Percentiles rank a stretch among this genome's conserved stretches.
These are phyloP conservation scores for Tyrannus savana DNA, from an alignment of 2,113 vertebrate genomes.

Conservation along the genomic window DNA sequence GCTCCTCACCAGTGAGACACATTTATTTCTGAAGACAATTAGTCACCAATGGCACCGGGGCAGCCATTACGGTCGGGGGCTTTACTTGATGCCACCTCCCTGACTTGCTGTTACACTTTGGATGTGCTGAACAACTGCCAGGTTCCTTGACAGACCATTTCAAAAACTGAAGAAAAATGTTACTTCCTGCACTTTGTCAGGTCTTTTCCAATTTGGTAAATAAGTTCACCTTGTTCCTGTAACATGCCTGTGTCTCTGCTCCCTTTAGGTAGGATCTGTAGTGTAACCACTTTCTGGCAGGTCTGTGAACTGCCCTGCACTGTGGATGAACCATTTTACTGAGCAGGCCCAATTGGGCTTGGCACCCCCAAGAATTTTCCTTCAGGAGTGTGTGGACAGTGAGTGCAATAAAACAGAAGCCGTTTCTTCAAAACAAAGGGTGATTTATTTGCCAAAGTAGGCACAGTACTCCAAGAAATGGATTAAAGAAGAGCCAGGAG, in stretches of 20 bases:
- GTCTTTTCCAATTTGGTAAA: not conserved
- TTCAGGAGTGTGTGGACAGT: not conserved
- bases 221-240: not conserved
- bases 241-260: rapidly evolving
- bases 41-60: not conserved
- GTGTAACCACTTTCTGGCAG: not conserved
- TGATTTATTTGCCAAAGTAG: slow-evolving; percentile 4
- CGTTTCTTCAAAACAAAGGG: slow-evolving; percentile 6
- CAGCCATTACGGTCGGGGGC: not conserved
- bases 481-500: not conserved
- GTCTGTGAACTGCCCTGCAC: not conserved
- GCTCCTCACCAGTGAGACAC: rapidly evolving
- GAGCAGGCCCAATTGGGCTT: not conserved
- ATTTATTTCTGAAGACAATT: not conserved
- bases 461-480: not conserved
- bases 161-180: not conserved
- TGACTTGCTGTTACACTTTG: not conserved
- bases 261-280: not conserved
- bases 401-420: not conserved
- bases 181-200: not conserved
- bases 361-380: not conserved
- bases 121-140: not conserved
- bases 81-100: not conserved
- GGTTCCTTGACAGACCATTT: not conserved
- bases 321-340: not conserved